Conservation (phyloP, 2,888 invertebrate genomes). For the Cylindroiulus punctatus region DNA sequence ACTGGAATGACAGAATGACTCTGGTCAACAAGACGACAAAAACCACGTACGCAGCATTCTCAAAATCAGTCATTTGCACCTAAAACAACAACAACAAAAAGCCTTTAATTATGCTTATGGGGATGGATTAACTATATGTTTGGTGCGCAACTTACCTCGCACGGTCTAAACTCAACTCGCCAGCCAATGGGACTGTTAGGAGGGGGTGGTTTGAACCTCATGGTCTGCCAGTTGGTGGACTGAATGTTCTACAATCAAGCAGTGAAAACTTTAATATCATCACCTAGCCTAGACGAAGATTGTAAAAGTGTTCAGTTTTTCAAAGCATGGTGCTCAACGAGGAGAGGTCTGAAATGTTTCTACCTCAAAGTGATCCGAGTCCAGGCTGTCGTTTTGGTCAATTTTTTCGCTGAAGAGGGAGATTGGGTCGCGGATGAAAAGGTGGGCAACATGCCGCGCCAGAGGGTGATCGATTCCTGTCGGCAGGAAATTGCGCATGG, state of each 20-base stretch:
- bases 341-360: not conserved
- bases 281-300: constrained; percentile 37
- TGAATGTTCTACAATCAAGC: constrained; percentile 83
- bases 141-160: constrained; percentile 71
- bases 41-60: constrained; percentile 98
- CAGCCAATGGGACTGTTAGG: constrained; percentile 96
- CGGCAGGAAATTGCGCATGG: constrained; percentile 46
- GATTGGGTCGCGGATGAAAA: constrained; percentile 97
- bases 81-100: constrained; percentile 52
- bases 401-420: constrained; percentile 95
- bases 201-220: constrained; percentile 98
- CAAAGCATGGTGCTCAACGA: constrained; percentile 59
- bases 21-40: constrained; percentile 96
- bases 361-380: constrained; percentile 97
- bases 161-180: constrained; percentile 99
- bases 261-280: constrained; percentile 49
- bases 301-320: constrained; percentile 47
- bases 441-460: constrained; percentile 95
- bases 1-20: constrained; percentile 94
- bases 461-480: constrained; percentile 86
- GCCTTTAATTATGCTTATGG: not conserved
- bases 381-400: constrained; percentile 89
- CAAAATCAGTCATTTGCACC: constrained; percentile 98
- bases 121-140: not conserved
- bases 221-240: constrained; percentile 99